These are phyloP conservation scores for Kryphioiulus occultus DNA, from an alignment of 2,888 invertebrate genomes.

Conservation along the genomic window DNA sequence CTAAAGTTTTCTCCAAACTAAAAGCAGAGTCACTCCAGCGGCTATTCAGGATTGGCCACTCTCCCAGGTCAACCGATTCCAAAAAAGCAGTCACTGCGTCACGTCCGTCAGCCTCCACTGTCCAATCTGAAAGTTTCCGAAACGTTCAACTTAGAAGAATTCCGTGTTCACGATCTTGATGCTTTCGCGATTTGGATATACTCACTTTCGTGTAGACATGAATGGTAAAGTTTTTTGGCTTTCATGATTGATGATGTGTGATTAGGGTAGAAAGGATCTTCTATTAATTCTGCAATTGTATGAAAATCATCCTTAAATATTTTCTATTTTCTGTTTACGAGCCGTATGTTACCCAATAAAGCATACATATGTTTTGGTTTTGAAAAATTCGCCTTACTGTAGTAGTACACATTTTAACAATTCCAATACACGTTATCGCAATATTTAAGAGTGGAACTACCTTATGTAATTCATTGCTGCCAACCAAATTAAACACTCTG, in stretches of 20 bases:
- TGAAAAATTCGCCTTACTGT: too few relatives aligned
- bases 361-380: too few relatives aligned
- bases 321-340: too few relatives aligned
- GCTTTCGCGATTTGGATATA: constrained; percentile 46
- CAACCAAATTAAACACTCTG: too few relatives aligned
- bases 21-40: constrained; percentile 58
- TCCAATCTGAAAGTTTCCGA: constrained; percentile 46
- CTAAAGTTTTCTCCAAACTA: constrained; percentile 59
- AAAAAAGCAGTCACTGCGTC: constrained; percentile 45
- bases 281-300: constrained; percentile 58
- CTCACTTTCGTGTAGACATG: constrained; percentile 62
- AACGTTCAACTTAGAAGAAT: not conserved
- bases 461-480: too few relatives aligned
- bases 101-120: constrained; percentile 46
- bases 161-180: not conserved
- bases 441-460: too few relatives aligned
- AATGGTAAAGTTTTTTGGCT: constrained; percentile 61
- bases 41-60: constrained; percentile 45
- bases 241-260: constrained; percentile 59
- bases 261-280: constrained; percentile 57
- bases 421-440: too few relatives aligned
- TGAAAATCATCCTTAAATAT: too few relatives aligned
- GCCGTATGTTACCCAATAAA: too few relatives aligned
- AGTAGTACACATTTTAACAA: too few relatives aligned
- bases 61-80: constrained; percentile 47